Conservation (phyloP, 2,888 invertebrate genomes). For the Nomada fucata region DNA sequence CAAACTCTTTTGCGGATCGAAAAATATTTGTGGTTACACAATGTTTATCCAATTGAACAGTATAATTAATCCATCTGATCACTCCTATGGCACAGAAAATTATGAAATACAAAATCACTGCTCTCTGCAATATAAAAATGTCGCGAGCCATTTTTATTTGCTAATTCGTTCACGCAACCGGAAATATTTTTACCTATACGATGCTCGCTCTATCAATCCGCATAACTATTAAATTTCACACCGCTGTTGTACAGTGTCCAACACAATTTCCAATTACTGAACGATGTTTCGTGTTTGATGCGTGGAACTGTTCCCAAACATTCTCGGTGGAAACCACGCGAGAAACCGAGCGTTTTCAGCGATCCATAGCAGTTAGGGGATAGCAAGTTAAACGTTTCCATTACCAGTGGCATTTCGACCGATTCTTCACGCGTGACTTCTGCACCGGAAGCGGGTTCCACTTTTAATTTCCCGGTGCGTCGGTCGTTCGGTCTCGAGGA, state of each 20-base stretch:
- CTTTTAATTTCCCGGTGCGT: conserved; percentile 52
- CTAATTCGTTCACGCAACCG: neutral
- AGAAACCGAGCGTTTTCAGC: conserved; percentile 36
- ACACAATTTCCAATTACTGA: conserved; percentile 20
- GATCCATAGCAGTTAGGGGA: conserved; percentile 14
- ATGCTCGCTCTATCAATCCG: too few species aligned
- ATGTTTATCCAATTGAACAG: neutral
- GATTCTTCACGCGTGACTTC: conserved; percentile 58
- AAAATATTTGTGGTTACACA: neutral
- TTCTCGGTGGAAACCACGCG: conserved; percentile 10
- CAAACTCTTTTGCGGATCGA: neutral
- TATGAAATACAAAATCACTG: too few species aligned
- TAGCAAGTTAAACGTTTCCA: conserved; percentile 42
- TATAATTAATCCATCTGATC: too few species aligned
- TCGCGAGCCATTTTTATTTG: neutral
- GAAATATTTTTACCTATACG: neutral
- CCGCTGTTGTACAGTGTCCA: neutral
- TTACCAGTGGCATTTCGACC: conserved; percentile 29
- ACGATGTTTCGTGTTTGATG: conserved; percentile 34
- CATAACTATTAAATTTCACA: neutral
- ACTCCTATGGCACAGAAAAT: too few species aligned
- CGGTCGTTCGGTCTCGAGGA: conserved; percentile 21
- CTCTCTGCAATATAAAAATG: neutral
- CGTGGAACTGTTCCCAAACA: conserved; percentile 15
- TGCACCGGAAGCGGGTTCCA: conserved; percentile 30